Evolutionary conservation across 2,113 vertebrate species (phyloP).

Genomic region (Prionailurus viverrinus): DNA sequence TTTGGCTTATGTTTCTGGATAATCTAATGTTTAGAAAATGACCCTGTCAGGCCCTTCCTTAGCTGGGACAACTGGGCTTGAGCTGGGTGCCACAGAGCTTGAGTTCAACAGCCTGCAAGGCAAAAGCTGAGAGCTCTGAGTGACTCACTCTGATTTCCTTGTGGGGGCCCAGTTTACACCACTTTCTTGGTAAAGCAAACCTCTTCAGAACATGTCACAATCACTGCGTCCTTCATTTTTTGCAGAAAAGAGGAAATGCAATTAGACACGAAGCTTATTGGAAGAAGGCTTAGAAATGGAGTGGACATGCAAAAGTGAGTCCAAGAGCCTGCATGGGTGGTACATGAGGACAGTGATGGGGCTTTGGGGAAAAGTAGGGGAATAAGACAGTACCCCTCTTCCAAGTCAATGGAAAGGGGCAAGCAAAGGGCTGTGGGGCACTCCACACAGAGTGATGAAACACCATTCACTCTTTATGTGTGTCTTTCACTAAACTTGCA

Average conservation of each 20-base stretch:
- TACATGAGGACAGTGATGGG: background rate
- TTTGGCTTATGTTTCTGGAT: background rate
- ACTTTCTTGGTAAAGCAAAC: slow-evolving; percentile 36
- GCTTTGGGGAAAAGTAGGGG: background rate
- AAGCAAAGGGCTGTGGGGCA: background rate
- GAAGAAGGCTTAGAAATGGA: background rate
- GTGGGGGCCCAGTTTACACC: background rate
- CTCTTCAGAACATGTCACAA: slow-evolving; percentile 35
- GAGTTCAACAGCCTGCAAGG: background rate
- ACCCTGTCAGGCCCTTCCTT: background rate
- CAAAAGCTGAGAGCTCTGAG: background rate
- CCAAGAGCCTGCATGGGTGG: background rate
- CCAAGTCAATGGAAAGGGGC: too few relatives aligned
- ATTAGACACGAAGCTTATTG: background rate
- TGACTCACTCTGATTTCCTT: slow-evolving; percentile 41
- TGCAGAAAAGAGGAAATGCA: slow-evolving; percentile 52
- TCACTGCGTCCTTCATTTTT: background rate
- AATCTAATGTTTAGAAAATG: background rate
- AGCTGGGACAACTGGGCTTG: background rate
- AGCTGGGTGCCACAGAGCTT: background rate
- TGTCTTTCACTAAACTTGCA: background rate
- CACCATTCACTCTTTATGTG: background rate
- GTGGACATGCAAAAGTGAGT: background rate
- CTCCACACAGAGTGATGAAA: background rate
- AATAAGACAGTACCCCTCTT: background rate